Conservation (phyloP, 2,888 invertebrate species). For the Sthenelais limicola region DNA sequence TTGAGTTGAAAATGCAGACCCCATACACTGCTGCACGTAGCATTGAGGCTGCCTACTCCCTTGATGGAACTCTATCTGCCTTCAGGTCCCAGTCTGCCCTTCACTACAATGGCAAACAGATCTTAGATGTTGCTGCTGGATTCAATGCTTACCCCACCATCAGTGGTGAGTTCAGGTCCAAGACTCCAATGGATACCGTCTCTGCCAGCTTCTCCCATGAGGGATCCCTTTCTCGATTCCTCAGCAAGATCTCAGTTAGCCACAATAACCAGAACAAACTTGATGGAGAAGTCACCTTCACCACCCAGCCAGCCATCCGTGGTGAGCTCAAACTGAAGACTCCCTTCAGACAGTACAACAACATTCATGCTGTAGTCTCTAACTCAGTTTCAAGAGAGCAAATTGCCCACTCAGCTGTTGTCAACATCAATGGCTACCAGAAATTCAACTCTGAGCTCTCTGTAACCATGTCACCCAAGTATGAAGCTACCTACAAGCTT, state of each 20-base stretch:
- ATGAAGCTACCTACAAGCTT: neutral
- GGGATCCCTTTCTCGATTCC: constrained; percentile 1
- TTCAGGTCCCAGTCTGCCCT: neutral
- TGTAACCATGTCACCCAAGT: neutral
- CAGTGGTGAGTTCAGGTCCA: neutral
- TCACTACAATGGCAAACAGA: neutral
- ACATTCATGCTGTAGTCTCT: constrained; percentile 16
- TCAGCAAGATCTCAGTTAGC: neutral
- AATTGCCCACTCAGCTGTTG: neutral
- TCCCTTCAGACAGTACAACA: neutral
- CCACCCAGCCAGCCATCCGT: neutral
- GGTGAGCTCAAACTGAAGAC: constrained; percentile 3
- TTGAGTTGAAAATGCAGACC: constrained; percentile 4
- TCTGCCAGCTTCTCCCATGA: constrained; percentile 6
- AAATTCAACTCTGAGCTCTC: neutral
- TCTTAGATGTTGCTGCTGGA: neutral
- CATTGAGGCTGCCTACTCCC: neutral
- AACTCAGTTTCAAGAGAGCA: neutral
- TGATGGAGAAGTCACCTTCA: neutral
- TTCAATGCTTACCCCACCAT: constrained; percentile 5
- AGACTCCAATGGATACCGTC: constrained; percentile 5
- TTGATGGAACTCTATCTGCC: constrained; percentile 2
- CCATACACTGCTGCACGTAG: neutral
- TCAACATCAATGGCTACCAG: constrained; percentile 3
- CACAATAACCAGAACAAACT: constrained; percentile 20